phyloP scores from a whole-genome alignment of 2,888 invertebrate genomes.

The Lasioglossum morio region DNA sequence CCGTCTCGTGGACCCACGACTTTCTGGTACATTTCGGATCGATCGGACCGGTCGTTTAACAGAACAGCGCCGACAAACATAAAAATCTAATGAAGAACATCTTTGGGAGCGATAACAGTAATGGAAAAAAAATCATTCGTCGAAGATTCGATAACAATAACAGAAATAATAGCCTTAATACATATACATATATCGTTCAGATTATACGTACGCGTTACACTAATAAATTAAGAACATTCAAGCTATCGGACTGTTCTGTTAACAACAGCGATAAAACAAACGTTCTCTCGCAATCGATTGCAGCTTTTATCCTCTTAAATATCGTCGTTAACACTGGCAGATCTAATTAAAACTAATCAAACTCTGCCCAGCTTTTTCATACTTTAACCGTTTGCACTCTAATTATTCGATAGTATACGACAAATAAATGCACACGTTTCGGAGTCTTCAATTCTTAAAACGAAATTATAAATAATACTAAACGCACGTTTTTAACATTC shows the following conservation, averaged over 20 bases:
- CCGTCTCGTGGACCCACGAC: constrained; percentile 34
- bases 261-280: constrained; percentile 53
- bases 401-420: neutral
- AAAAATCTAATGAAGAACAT: constrained; percentile 55
- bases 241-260: constrained; percentile 62
- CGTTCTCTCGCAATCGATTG: constrained; percentile 28
- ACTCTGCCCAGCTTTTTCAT: neutral
- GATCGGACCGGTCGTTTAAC: constrained; percentile 45
- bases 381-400: constrained; percentile 55
- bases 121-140: constrained; percentile 55
- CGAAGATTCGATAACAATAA: constrained; percentile 63
- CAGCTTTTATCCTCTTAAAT: constrained; percentile 10
- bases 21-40: constrained; percentile 60
- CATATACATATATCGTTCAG: constrained; percentile 25
- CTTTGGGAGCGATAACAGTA: constrained; percentile 62
- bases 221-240: constrained; percentile 63
- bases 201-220: constrained; percentile 21
- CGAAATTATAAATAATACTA: constrained; percentile 16
- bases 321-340: constrained; percentile 28
- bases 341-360: constrained; percentile 27
- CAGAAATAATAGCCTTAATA: constrained; percentile 55
- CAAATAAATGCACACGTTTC: constrained; percentile 22
- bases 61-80: constrained; percentile 65
- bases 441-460: neutral
- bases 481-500: constrained; percentile 28